Evolutionary conservation across 2,797 vertebrate genomes (phyloP).

Genomic region (Acanthopagrus latus): DNA sequence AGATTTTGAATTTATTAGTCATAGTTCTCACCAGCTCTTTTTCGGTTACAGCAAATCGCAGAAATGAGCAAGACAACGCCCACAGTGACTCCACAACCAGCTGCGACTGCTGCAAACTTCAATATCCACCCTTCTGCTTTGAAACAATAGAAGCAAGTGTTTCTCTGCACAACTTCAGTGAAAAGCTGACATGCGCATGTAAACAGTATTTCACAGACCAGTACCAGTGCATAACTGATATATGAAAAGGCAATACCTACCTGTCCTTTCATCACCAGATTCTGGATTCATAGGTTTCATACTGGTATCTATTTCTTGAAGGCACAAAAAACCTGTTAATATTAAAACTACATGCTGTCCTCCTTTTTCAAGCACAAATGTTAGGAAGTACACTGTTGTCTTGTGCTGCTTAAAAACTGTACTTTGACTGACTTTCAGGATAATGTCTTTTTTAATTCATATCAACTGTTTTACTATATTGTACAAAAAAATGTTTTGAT

Average conservation of each 20-base stretch:
- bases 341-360: background rate
- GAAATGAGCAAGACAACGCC: slow-evolving; percentile 22
- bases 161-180: background rate
- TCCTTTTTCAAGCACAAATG: background rate
- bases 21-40: slow-evolving; percentile 37
- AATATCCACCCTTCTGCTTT: background rate
- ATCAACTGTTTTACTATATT: too few relatives aligned
- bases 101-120: background rate
- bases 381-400: background rate
- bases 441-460: too few relatives aligned
- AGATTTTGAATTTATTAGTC: background rate
- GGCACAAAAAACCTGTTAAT: background rate
- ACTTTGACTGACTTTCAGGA: too few relatives aligned
- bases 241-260: background rate
- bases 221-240: too few relatives aligned
- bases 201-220: background rate
- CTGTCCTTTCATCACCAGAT: background rate
- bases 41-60: background rate
- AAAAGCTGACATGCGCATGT: background rate
- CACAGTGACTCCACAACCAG: slow-evolving; percentile 34
- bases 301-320: background rate
- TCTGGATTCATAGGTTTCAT: background rate
- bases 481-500: background rate
- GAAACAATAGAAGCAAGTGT: background rate
- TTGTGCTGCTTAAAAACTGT: background rate